These are phyloP conservation scores for Oasisia sp. DNA, from an alignment of 2,888 invertebrate species.

Conservation along the genomic window DNA sequence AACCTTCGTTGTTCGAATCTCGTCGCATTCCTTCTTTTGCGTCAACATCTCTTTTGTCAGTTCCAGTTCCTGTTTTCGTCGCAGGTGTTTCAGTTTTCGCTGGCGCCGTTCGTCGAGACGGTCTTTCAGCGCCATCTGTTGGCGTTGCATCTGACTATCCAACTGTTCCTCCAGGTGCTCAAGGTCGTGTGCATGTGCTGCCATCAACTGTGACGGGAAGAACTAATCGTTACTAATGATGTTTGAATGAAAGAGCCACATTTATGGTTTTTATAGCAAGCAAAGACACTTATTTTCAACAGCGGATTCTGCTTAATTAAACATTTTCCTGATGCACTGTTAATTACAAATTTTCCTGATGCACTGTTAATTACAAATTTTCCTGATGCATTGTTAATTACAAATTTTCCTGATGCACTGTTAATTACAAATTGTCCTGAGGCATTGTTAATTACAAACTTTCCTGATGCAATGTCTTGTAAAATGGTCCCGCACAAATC, in stretches of 20 bases:
- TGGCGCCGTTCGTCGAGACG: slow-evolving; percentile 51
- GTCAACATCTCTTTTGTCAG: slow-evolving; percentile 58
- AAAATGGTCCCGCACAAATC: too few relatives aligned
- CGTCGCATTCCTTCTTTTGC: slow-evolving; percentile 60
- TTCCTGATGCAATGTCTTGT: too few relatives aligned
- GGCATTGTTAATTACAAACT: too few relatives aligned
- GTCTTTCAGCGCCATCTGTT: slow-evolving; percentile 50
- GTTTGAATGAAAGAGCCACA: background rate
- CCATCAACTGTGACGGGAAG: slow-evolving; percentile 51
- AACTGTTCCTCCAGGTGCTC: slow-evolving; percentile 52
- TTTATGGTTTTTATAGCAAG: background rate
- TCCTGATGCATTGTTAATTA: too few relatives aligned
- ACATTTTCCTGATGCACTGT: too few relatives aligned
- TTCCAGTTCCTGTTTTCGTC: slow-evolving; percentile 59
- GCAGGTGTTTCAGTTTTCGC: slow-evolving; percentile 54
- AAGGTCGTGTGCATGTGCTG: slow-evolving; percentile 57
- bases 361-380: too few relatives aligned
- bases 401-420: too few relatives aligned
- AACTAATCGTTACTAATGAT: background rate
- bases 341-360: too few relatives aligned
- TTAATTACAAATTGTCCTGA: too few relatives aligned
- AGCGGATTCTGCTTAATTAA: too few relatives aligned
- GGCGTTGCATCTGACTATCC: slow-evolving; percentile 53
- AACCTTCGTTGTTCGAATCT: slow-evolving; percentile 39
- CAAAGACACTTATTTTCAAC: background rate